Evolutionary conservation across 2,797 vertebrate genomes (phyloP).

Genomic region (Neosilurus hyrtlii): DNA sequence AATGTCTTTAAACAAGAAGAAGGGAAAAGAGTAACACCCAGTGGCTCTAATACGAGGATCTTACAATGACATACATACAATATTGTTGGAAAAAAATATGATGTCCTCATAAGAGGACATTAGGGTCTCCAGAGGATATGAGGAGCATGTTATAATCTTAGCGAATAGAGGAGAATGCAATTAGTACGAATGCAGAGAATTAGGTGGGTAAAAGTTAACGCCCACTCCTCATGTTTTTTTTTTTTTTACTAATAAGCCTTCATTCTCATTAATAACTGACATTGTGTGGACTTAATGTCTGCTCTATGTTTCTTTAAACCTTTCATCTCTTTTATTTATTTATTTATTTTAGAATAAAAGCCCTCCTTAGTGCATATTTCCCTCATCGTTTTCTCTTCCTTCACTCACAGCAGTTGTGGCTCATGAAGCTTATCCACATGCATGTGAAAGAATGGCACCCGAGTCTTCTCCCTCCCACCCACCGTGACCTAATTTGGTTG

Average conservation of each 20-base stretch:
- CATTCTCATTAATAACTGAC: background rate
- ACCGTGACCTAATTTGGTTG: slow-evolving; percentile 58
- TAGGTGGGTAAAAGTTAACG: background rate
- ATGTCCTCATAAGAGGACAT: no score
- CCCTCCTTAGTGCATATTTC: background rate
- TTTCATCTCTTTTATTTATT: background rate
- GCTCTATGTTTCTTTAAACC: background rate
- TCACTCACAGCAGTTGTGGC: slow-evolving; percentile 40
- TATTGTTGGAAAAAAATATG: no score
- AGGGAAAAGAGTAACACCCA: no score
- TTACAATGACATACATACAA: no score
- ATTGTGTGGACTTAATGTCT: background rate
- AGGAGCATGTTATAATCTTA: background rate
- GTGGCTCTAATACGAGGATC: no score
- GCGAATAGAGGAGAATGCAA: background rate
- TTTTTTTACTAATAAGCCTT: background rate
- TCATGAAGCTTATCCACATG: slow-evolving; percentile 45
- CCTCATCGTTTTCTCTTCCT: slow-evolving; percentile 1
- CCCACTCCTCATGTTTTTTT: no score
- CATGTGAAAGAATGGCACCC: slow-evolving; percentile 46
- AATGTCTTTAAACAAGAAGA: no score
- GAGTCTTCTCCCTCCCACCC: slow-evolving; percentile 43
- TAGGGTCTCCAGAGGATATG: no score
- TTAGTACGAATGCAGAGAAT: background rate
- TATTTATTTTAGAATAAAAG: background rate